Evolutionary conservation across 37 sponge, comb jelly and placozoan species (phyloP).

Genomic region (Dysidea cf. avara): DNA sequence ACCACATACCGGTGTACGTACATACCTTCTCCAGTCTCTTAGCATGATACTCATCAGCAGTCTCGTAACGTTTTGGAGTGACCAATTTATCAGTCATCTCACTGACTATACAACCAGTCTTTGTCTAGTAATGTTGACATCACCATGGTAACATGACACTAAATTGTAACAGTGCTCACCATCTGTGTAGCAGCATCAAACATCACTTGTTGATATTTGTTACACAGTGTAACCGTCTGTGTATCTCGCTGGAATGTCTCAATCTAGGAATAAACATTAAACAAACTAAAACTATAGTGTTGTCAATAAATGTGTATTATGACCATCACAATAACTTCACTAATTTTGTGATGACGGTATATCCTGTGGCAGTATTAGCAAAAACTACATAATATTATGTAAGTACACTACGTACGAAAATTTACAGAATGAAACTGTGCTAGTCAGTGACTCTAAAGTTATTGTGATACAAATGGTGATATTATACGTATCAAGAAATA

Average conservation of each 20-base stretch:
- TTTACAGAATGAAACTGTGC: too few relatives aligned
- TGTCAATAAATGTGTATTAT: neutral
- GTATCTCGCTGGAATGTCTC: constrained; percentile 61
- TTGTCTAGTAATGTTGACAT: constrained; percentile 62
- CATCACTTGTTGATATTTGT: constrained; percentile 75
- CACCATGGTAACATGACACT: neutral
- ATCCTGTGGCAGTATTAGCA: too few relatives aligned
- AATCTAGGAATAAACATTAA: constrained; percentile 17
- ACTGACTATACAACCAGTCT: constrained; percentile 71
- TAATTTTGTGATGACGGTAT: too few relatives aligned
- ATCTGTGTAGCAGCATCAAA: constrained; percentile 92
- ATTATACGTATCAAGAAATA: too few relatives aligned
- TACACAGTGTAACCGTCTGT: constrained; percentile 74
- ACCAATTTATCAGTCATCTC: constrained; percentile 51
- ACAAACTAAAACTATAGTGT: constrained; percentile 11
- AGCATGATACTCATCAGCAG: constrained; percentile 78
- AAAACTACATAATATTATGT: too few relatives aligned
- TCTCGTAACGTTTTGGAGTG: constrained; percentile 65
- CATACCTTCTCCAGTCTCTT: constrained; percentile 68
- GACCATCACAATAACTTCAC: too few relatives aligned
- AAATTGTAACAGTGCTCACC: constrained; percentile 41
- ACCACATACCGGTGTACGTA: too few relatives aligned
- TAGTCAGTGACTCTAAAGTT: too few relatives aligned
- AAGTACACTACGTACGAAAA: too few relatives aligned
- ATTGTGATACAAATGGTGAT: too few relatives aligned